Conservation (phyloP, 2,888 invertebrate genomes). For the Chymomyza amoena region DNA sequence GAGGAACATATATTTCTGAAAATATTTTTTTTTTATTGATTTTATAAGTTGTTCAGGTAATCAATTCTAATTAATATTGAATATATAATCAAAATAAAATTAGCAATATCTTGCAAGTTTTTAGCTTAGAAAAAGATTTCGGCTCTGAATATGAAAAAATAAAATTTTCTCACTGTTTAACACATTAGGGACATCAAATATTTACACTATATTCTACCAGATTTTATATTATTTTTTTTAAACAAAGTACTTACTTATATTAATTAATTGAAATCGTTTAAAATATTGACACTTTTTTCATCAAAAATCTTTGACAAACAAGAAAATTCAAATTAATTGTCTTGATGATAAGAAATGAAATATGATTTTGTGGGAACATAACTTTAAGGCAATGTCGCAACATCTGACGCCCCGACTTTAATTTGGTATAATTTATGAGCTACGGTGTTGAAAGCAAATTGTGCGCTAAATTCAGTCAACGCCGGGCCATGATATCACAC, state of each 20-base stretch:
- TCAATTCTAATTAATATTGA: too few species aligned
- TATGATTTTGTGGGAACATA: slow-evolving; percentile 29
- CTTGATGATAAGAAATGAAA: slow-evolving; percentile 52
- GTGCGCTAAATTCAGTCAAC: slow-evolving; percentile 20
- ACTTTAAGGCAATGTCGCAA: slow-evolving; percentile 37
- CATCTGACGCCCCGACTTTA: slow-evolving; percentile 29
- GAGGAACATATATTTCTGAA: too few species aligned
- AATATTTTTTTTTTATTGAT: too few species aligned
- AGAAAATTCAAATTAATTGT: slow-evolving; percentile 22
- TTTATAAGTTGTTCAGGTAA: too few species aligned
- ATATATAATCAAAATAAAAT: too few species aligned
- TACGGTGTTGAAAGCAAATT: slow-evolving; percentile 33
- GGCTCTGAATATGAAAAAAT: too few species aligned
- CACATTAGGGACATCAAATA: too few species aligned
- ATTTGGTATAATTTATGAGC: slow-evolving; percentile 50
- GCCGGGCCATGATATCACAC: background rate
- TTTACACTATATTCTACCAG: background rate
- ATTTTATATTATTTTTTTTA: slow-evolving; percentile 28
- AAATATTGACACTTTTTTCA: slow-evolving; percentile 68
- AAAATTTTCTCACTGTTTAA: too few species aligned
- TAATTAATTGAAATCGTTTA: slow-evolving; percentile 59
- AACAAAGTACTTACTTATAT: slow-evolving; percentile 27
- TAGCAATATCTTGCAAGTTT: too few species aligned
- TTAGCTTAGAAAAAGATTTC: too few species aligned
- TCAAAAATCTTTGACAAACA: slow-evolving; percentile 26